Conservation (phyloP, 1,140 invertebrate species). For the Helicoverpa armigera region DNA sequence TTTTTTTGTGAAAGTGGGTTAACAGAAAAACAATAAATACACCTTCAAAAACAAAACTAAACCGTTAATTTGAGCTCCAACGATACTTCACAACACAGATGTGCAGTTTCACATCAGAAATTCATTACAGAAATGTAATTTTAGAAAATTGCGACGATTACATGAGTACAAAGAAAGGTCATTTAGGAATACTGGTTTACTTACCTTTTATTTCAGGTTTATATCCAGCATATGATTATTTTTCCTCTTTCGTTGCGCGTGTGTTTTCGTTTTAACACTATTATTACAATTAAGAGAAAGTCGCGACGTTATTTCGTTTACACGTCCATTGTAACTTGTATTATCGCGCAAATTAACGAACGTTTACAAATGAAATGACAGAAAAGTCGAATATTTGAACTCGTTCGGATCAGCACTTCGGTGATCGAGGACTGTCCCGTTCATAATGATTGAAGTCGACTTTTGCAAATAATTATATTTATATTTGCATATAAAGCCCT, state of each 20-base stretch:
- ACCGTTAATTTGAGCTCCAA: background rate
- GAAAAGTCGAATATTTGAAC: constrained; percentile 42
- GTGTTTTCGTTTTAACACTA: constrained; percentile 52
- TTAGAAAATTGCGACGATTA: constrained; percentile 60
- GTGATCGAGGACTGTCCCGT: background rate
- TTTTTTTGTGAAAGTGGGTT: constrained; percentile 79
- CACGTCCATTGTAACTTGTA: constrained; percentile 57
- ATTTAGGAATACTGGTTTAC: constrained; percentile 52
- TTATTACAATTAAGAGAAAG: constrained; percentile 59
- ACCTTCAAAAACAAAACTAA: background rate
- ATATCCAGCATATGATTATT: constrained; percentile 38
- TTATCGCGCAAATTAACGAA: constrained; percentile 59
- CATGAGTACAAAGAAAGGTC: constrained; percentile 70
- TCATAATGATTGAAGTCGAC: background rate
- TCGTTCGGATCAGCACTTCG: constrained; percentile 8
- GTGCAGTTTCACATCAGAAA: constrained; percentile 23
- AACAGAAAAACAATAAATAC: constrained; percentile 57
- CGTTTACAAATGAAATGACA: constrained; percentile 47
- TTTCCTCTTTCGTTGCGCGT: constrained; percentile 11
- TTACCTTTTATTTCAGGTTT: constrained; percentile 56
- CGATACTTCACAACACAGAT: background rate
- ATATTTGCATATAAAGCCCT: no score
- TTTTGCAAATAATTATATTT: no score
- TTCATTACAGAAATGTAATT: constrained; percentile 36
- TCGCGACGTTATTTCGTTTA: constrained; percentile 52